These are phyloP conservation scores for Rhodinocichla rosea DNA, from an alignment of 2,113 vertebrate species.

Conservation along the genomic window DNA sequence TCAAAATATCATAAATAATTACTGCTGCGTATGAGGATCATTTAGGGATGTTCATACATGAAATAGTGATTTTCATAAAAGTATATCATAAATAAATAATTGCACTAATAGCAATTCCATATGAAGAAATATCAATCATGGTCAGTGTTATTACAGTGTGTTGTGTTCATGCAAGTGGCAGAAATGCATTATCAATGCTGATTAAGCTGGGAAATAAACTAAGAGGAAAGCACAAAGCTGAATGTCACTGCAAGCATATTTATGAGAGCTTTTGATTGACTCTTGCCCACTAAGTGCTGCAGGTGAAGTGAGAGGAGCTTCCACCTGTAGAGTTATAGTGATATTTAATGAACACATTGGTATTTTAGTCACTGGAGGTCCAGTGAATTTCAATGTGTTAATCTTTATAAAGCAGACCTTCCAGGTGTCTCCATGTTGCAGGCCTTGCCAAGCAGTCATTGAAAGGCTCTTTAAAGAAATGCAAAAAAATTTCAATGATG, in stretches of 20 bases:
- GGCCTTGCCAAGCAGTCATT: not conserved
- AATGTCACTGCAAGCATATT: slow-evolving; percentile 18
- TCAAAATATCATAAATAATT: slow-evolving; percentile 46
- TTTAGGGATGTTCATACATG: not conserved
- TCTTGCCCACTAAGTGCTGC: slow-evolving; percentile 5
- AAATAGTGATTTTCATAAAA: slow-evolving; percentile 53
- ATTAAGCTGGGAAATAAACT: slow-evolving; percentile 49
- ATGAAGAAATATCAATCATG: not conserved
- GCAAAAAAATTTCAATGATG: not conserved
- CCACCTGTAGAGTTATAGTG: not conserved
- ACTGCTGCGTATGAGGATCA: not conserved
- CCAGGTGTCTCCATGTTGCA: not conserved
- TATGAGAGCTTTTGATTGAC: slow-evolving; percentile 20
- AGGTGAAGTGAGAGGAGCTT: slow-evolving; percentile 2
- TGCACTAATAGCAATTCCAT: not conserved
- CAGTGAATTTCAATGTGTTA: not conserved
- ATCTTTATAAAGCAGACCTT: not conserved
- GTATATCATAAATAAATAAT: slow-evolving; percentile 44
- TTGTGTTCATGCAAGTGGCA: slow-evolving; percentile 42
- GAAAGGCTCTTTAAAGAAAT: not conserved
- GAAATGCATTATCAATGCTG: slow-evolving; percentile 50
- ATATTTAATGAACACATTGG: not conserved
- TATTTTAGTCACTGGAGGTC: not conserved
- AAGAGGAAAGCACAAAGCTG: not conserved
- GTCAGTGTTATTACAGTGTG: not conserved